A percentile compares a stretch with the other conserved stretches of the same genome.
These are phyloP conservation scores for Belonocnema kinseyi DNA, from an alignment of 1,140 invertebrate species.

Conservation along the genomic window DNA sequence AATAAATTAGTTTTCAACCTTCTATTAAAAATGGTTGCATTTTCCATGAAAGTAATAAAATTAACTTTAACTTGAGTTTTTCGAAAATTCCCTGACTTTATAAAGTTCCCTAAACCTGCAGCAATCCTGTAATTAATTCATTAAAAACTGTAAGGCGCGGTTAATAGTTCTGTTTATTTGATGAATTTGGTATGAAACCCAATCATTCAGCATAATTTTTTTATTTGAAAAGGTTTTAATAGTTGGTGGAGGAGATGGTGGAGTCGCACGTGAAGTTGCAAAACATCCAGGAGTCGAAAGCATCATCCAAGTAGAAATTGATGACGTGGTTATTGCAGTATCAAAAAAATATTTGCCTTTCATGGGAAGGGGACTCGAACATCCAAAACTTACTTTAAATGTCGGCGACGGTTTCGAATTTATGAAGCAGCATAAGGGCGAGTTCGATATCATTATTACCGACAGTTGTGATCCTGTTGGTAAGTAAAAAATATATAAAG, in stretches of 20 bases:
- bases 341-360: slow-evolving; percentile 93
- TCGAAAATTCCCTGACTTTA: no score
- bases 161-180: no score
- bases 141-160: no score
- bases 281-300: slow-evolving; percentile 94
- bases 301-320: slow-evolving; percentile 94
- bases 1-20: no score
- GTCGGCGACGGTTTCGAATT: slow-evolving; percentile 97
- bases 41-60: no score
- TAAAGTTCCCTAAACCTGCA: no score
- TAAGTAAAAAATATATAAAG: slow-evolving; percentile 55
- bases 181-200: background rate
- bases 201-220: background rate
- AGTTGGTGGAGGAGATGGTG: slow-evolving; percentile 98
- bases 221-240: slow-evolving; percentile 84
- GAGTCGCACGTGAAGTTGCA: slow-evolving; percentile 94
- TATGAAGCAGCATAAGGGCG: slow-evolving; percentile 88
- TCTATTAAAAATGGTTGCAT: no score
- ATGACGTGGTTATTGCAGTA: slow-evolving; percentile 92
- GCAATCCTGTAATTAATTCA: no score
- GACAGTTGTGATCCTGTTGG: slow-evolving; percentile 98
- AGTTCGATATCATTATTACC: slow-evolving; percentile 99
- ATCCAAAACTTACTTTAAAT: slow-evolving; percentile 88
- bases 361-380: slow-evolving; percentile 91
- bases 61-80: no score